These are phyloP conservation scores for Fabriciana adippe DNA, from an alignment of 2,888 invertebrate species.

Conservation along the genomic window DNA sequence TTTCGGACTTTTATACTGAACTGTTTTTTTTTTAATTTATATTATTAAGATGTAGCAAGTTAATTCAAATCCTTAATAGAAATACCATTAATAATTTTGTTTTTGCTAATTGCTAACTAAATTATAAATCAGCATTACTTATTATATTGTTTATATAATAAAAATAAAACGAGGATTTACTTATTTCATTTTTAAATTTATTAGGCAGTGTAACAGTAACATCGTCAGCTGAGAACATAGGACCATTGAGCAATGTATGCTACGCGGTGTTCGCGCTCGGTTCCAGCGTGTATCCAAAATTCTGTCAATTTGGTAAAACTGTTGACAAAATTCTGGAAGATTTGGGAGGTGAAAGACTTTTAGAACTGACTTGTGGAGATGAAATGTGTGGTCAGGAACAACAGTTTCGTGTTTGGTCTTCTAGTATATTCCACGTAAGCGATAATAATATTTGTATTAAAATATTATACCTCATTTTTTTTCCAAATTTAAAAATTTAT, in stretches of 20 bases:
- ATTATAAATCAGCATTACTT: too few species aligned
- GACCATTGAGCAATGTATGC: constrained; percentile 93
- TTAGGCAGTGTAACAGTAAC: constrained; percentile 88
- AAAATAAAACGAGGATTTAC: neutral
- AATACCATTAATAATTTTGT: too few species aligned
- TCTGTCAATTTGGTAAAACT: constrained; percentile 95
- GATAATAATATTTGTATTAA: neutral
- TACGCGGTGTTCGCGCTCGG: constrained; percentile 97
- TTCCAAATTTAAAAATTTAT: neutral
- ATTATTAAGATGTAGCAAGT: too few species aligned
- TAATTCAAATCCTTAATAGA: too few species aligned
- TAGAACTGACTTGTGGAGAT: constrained; percentile 92
- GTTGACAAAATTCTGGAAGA: constrained; percentile 94
- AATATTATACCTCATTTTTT: neutral
- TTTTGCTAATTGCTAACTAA: too few species aligned
- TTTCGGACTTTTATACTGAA: too few species aligned
- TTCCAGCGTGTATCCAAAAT: constrained; percentile 97
- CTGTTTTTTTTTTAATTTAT: too few species aligned
- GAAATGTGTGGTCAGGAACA: constrained; percentile 98
- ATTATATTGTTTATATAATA: neutral
- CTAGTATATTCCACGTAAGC: constrained; percentile 90
- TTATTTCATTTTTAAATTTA: constrained; percentile 43
- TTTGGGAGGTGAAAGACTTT: constrained; percentile 93
- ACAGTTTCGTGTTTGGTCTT: constrained; percentile 94
- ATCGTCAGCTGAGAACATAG: constrained; percentile 89